Conservation (phyloP, 2,888 invertebrate genomes). For the Ormyrus nitidulus region DNA sequence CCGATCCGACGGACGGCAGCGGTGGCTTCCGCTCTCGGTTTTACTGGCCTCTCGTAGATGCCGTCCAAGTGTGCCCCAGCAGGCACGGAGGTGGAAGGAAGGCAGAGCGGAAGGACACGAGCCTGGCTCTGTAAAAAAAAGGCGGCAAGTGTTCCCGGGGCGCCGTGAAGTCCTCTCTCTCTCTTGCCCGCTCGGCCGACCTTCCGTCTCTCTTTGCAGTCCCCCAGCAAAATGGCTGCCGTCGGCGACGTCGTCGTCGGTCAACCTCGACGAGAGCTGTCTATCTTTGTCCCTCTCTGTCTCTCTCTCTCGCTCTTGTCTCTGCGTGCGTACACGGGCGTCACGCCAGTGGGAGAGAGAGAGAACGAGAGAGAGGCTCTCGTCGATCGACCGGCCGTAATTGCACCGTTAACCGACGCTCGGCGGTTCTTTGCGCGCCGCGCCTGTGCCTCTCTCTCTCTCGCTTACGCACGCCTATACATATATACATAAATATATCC, state of each 20-base stretch:
- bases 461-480: constrained; percentile 2
- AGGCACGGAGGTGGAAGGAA: not conserved
- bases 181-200: not conserved
- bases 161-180: constrained; percentile 2
- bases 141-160: constrained; percentile 43
- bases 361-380: constrained; percentile 44
- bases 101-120: not conserved
- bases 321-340: too few species aligned
- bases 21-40: constrained; percentile 22
- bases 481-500: constrained; percentile 18
- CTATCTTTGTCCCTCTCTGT: not conserved
- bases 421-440: constrained; percentile 48
- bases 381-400: constrained; percentile 59
- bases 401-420: constrained; percentile 59
- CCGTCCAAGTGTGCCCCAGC: not conserved
- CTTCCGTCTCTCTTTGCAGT: constrained; percentile 7
- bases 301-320: too few species aligned
- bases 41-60: not conserved
- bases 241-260: constrained; percentile 41
- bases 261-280: constrained; percentile 27
- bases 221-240: constrained; percentile 50
- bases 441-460: constrained; percentile 37
- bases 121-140: constrained; percentile 26
- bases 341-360: not conserved
- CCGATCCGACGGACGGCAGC: constrained; percentile 44